Base-by-base conservation (phyloP, 2,888 invertebrate genomes). In the Drosophila antonietae region DNA sequence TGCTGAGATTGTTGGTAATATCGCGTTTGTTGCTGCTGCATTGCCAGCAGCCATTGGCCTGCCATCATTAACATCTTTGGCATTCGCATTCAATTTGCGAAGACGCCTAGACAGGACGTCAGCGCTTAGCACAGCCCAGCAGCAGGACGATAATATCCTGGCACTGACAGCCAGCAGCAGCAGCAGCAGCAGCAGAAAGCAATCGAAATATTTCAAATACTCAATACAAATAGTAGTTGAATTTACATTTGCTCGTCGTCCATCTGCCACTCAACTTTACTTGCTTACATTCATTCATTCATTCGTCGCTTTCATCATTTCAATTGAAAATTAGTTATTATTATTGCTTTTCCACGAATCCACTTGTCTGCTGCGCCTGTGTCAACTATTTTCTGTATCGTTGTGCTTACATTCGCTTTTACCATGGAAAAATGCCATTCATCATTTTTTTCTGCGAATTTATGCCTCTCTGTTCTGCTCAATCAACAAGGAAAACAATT, bases 1-100 rank as follows among this genome's bases (percentile, higher is more conserved):
- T 18, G 64, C 51, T 78, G 49, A 56, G 59, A 78, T 73, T 73
- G 73, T 53, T 68, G 68, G 62, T 78, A 60, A 73, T 39, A 68
- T 65, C 56, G 59, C 58, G 62, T 65, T 73, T 28, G 28, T 76
- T 78, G 68, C 59, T 67, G 53, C 53, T 77, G 60, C 77, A 60
- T 44, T 55, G 51, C 60, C 31, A 51, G 55, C 68, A 63, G 60
- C 60, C 63, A 77, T 78, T 78, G 64, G 78, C 59, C 68, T 65
- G 76, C 61, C 78, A 68, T 61, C 75, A 77, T 78, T 67, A 64
- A 73, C 78, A 64, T 67, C 64, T 43, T 53, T 8, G 75, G 47
- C 60, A 64, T 70, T 76, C 70, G 47, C 70, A 63, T 52, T 75
- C 18, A 58, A 66, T 68, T 64, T 44, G 56, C 39, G 14, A 31